A percentile compares a stretch with the other conserved stretches of the same genome.
Evolutionary conservation across 1,140 invertebrate genomes (phyloP).

Genomic region (Pollicipes pollicipes): DNA sequence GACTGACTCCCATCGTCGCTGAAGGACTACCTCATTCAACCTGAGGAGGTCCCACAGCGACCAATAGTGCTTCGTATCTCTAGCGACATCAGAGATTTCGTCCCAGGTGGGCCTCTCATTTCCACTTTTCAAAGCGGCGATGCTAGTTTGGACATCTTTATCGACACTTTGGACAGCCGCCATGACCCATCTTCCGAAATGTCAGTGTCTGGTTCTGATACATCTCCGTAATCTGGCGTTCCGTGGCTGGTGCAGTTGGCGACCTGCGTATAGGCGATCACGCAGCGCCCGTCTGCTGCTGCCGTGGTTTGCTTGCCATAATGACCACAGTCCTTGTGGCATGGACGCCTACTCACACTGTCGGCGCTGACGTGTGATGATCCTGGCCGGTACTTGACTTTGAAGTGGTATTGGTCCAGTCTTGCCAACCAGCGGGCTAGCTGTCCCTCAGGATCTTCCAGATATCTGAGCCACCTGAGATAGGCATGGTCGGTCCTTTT

Average conservation of each 20-base stretch:
- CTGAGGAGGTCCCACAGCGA: not conserved
- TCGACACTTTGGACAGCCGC: too few species aligned
- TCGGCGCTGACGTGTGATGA: not conserved
- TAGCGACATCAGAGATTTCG: not conserved
- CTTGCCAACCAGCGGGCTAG: not conserved
- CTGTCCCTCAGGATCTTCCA: not conserved
- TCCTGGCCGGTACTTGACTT: not conserved
- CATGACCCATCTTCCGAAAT: not conserved
- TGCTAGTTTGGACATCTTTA: not conserved
- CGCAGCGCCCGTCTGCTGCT: too few species aligned
- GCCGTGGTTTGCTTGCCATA: too few species aligned
- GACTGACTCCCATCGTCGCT: not conserved
- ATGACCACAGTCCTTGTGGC: not conserved
- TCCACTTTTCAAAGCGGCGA: not conserved
- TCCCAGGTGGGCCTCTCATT: not conserved
- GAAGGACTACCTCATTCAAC: not conserved
- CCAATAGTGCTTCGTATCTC: not conserved
- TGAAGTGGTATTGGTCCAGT: not conserved
- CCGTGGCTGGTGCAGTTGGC: not conserved
- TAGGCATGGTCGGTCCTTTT: not conserved
- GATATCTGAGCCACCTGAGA: not conserved
- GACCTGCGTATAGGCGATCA: not conserved
- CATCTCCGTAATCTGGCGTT: not conserved
- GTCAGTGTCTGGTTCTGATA: not conserved
- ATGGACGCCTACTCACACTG: not conserved